Evolutionary conservation across 2,888 invertebrate genomes (phyloP).

Genomic region (Buathra laborator): DNA sequence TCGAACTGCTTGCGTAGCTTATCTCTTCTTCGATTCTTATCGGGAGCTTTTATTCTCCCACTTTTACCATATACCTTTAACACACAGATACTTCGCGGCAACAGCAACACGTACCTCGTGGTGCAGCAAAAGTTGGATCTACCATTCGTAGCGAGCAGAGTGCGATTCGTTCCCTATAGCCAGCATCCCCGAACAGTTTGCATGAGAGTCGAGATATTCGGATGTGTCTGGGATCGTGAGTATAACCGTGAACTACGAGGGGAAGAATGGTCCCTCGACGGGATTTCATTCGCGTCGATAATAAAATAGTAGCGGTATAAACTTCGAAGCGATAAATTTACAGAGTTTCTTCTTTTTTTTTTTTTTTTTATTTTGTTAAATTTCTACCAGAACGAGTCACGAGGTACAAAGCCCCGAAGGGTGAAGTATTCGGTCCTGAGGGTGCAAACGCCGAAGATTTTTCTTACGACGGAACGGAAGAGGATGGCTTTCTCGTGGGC

Average conservation of each 20-base stretch:
- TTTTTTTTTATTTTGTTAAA: neutral
- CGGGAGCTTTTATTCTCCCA: slow-evolving; percentile 19
- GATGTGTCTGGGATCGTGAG: slow-evolving; percentile 93
- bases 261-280: slow-evolving; percentile 7
- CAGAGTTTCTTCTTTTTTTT: slow-evolving; percentile 19
- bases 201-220: slow-evolving; percentile 96
- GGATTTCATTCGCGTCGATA: slow-evolving; percentile 28
- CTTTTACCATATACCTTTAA: slow-evolving; percentile 49
- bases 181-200: slow-evolving; percentile 95
- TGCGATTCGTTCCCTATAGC: slow-evolving; percentile 95
- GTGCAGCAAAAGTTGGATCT: slow-evolving; percentile 91
- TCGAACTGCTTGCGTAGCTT: slow-evolving; percentile 18
- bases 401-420: slow-evolving; percentile 89
- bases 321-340: slow-evolving; percentile 34
- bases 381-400: slow-evolving; percentile 88
- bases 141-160: slow-evolving; percentile 94
- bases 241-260: slow-evolving; percentile 71
- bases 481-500: slow-evolving; percentile 87
- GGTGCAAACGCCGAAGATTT: slow-evolving; percentile 91
- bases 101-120: slow-evolving; percentile 91
- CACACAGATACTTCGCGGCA: slow-evolving; percentile 90
- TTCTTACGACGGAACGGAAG: slow-evolving; percentile 91
- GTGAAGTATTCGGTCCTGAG: slow-evolving; percentile 87
- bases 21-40: slow-evolving; percentile 21
- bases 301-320: slow-evolving; percentile 36